A percentile compares a stretch with the other conserved stretches of the same genome.
phyloP scores from a whole-genome alignment of 2,888 invertebrate genomes.

The Drosophila setosimentum region DNA sequence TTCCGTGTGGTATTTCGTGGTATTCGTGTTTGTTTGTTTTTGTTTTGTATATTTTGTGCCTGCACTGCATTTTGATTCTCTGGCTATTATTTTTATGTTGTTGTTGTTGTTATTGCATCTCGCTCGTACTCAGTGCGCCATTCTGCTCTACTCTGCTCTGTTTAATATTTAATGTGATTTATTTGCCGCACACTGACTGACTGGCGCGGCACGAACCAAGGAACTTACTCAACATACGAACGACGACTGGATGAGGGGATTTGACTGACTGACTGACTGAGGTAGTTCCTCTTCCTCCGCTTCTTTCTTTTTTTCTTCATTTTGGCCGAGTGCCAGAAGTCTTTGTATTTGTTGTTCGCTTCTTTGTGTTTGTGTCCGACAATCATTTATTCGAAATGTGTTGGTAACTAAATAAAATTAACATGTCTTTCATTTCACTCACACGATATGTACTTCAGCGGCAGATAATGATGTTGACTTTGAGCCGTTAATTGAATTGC shows the following conservation, averaged over 20 bases:
- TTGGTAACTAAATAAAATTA: constrained; percentile 26
- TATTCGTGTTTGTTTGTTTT: constrained; percentile 11
- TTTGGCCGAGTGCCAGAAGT: constrained; percentile 3
- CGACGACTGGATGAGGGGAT: constrained; percentile 25
- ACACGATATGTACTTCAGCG: constrained; percentile 1
- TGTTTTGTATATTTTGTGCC: constrained; percentile 10
- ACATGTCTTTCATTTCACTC: constrained; percentile 8
- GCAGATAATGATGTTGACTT: constrained; percentile 40
- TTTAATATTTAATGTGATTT: constrained; percentile 79
- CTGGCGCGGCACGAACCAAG: constrained; percentile 52
- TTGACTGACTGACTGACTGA: constrained; percentile 13
- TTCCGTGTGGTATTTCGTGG: constrained; percentile 3
- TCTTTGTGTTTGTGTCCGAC: not conserved
- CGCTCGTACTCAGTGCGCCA: not conserved
- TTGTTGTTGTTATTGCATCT: constrained; percentile 14
- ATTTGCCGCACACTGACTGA: constrained; percentile 60
- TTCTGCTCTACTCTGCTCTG: constrained; percentile 31
- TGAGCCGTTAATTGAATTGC: constrained; percentile 27
- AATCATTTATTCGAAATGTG: constrained; percentile 7
- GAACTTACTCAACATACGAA: not conserved
- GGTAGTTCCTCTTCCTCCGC: not conserved
- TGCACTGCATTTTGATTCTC: constrained; percentile 44
- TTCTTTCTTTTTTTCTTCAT: not conserved
- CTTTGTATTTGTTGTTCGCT: constrained; percentile 5
- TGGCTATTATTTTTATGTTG: constrained; percentile 23